Conservation (phyloP, 2,113 vertebrate genomes). For the Pseudorhombus dupliciocellatus region DNA sequence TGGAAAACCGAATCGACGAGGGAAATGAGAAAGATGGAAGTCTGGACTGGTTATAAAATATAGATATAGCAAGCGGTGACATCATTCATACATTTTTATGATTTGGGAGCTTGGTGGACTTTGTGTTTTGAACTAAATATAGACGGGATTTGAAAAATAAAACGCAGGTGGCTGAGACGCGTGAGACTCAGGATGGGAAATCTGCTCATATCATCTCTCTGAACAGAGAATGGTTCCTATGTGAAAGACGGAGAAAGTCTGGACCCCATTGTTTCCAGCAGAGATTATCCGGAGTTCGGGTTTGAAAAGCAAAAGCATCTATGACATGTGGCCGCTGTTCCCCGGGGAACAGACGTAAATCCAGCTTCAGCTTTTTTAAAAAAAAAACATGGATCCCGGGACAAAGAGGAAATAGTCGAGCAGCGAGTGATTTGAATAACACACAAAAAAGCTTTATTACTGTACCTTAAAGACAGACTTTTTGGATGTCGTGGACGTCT, state of each 20-base stretch:
- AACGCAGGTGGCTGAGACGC: background rate
- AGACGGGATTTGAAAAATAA: background rate
- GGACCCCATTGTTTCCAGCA: no score
- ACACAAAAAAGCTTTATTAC: background rate
- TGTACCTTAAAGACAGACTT: conserved; percentile 74
- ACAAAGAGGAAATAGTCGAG: background rate
- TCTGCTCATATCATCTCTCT: no score
- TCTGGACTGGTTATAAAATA: conserved; percentile 7
- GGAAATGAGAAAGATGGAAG: conserved; percentile 22
- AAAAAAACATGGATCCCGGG: background rate
- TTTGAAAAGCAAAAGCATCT: background rate
- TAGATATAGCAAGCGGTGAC: conserved; percentile 4
- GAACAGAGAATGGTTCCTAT: no score
- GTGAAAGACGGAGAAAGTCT: no score
- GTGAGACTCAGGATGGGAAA: background rate
- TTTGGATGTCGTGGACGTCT: conserved; percentile 56
- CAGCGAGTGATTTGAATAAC: background rate
- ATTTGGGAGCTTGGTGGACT: conserved; percentile 1
- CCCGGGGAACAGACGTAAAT: background rate
- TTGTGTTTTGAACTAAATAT: background rate
- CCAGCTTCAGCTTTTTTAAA: background rate
- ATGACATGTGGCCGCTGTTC: background rate
- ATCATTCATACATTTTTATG: background rate
- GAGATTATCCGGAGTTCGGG: no score
- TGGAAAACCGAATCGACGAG: conserved; percentile 53